Percentiles rank a stretch among this genome's conserved stretches.
Conservation (phyloP, 2,797 vertebrate genomes). For the Falco cherrug region DNA sequence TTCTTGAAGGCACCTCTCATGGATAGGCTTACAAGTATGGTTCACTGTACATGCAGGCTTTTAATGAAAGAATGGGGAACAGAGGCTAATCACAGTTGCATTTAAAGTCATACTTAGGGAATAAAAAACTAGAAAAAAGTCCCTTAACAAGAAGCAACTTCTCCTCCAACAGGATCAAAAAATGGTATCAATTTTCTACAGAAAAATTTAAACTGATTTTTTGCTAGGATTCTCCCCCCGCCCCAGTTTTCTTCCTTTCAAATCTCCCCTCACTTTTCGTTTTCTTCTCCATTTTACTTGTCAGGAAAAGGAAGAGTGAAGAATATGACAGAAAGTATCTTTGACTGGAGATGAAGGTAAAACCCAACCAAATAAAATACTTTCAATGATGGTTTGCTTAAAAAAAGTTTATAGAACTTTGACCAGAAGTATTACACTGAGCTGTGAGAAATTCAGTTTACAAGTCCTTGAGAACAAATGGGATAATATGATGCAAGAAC, state of each 20-base stretch:
- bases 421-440: not conserved
- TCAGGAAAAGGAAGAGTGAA: not conserved
- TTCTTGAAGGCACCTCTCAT: not conserved
- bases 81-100: not conserved
- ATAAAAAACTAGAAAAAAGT: not conserved
- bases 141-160: not conserved
- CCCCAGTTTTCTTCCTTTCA: not conserved
- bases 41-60: not conserved
- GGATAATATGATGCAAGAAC: not conserved
- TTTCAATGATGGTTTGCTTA: not conserved
- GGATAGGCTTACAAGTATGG: not conserved
- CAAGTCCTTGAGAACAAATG: not conserved
- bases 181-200: not conserved
- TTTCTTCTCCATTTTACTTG: not conserved
- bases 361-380: not conserved
- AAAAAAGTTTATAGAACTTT: not conserved
- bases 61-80: not conserved
- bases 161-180: not conserved
- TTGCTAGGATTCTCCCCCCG: not conserved
- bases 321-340: not conserved
- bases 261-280: not conserved
- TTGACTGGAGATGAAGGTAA: not conserved
- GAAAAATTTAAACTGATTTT: not conserved
- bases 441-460: not conserved
- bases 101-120: not conserved